phyloP scores from a whole-genome alignment of 2,888 invertebrate genomes.

The Mamestra brassicae region DNA sequence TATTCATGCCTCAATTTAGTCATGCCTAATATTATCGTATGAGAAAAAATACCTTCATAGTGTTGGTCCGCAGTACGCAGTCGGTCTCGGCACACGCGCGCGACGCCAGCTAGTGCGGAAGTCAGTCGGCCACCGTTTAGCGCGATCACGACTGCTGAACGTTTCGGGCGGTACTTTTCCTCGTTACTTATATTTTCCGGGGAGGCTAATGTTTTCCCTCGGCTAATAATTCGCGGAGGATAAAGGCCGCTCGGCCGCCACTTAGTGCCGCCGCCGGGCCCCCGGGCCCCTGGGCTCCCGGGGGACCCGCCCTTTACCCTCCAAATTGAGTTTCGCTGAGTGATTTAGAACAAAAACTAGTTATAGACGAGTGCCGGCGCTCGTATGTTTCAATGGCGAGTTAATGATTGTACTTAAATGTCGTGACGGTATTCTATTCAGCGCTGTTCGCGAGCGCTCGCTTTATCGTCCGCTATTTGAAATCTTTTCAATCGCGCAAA shows the following conservation, averaged over 20 bases:
- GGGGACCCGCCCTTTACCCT: conserved; percentile 77
- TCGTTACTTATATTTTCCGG: conserved; percentile 73
- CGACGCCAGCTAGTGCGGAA: conserved; percentile 37
- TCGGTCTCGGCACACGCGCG: neutral
- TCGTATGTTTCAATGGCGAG: conserved; percentile 70
- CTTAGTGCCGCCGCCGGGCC: conserved; percentile 71
- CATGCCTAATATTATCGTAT: neutral
- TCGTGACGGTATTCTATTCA: conserved; percentile 56
- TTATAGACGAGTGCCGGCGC: conserved; percentile 72
- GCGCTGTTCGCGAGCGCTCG: conserved; percentile 20
- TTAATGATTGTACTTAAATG: conserved; percentile 68
- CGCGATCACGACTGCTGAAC: conserved; percentile 56
- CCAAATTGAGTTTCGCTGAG: conserved; percentile 84
- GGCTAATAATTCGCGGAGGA: conserved; percentile 80
- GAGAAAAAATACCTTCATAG: neutral
- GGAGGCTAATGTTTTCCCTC: conserved; percentile 78
- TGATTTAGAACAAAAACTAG: conserved; percentile 85
- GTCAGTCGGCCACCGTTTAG: conserved; percentile 42
- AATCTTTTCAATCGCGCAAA: conserved; percentile 50
- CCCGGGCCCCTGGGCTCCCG: conserved; percentile 64
- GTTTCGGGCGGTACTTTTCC: conserved; percentile 71
- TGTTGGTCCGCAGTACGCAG: neutral
- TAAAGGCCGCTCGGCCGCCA: conserved; percentile 75
- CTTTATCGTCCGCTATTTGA: conserved; percentile 37
- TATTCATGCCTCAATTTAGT: neutral